These are phyloP conservation scores for Cossypha polioptera DNA, from an alignment of 2,797 vertebrate genomes.

Conservation along the genomic window DNA sequence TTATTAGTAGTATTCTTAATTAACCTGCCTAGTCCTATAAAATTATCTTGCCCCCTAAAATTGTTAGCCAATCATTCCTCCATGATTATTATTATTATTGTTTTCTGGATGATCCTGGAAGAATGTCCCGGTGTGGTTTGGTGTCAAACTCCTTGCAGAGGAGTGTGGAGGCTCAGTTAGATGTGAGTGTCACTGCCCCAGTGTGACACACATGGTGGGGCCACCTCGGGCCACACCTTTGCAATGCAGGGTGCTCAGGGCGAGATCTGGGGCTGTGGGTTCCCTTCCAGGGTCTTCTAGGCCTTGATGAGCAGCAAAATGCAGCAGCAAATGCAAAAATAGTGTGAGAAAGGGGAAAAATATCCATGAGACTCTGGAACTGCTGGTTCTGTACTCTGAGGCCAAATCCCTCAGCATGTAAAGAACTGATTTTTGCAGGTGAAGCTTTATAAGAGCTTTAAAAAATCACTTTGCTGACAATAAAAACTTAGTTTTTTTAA, in stretches of 20 bases:
- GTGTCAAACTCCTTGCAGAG: background rate
- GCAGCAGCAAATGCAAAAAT: background rate
- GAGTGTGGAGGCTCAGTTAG: background rate
- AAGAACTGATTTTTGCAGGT: background rate
- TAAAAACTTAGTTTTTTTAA: background rate
- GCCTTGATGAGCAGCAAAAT: background rate
- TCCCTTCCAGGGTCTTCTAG: background rate
- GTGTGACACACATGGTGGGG: background rate
- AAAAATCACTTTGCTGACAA: background rate
- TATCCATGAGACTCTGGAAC: background rate
- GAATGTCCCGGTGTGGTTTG: background rate
- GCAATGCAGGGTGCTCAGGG: background rate
- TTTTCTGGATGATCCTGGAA: background rate
- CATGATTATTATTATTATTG: background rate
- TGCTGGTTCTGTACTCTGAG: background rate
- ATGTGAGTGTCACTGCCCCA: background rate
- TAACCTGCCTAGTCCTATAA: background rate
- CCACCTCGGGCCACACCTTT: background rate
- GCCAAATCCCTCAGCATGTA: rapidly evolving
- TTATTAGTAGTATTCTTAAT: background rate
- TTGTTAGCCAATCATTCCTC: background rate
- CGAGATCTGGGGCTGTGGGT: rapidly evolving
- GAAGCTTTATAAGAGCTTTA: background rate
- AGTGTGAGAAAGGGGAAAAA: background rate
- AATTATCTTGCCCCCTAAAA: background rate